Conservation (phyloP, 2,797 vertebrate species). For the Erethizon dorsatum region DNA sequence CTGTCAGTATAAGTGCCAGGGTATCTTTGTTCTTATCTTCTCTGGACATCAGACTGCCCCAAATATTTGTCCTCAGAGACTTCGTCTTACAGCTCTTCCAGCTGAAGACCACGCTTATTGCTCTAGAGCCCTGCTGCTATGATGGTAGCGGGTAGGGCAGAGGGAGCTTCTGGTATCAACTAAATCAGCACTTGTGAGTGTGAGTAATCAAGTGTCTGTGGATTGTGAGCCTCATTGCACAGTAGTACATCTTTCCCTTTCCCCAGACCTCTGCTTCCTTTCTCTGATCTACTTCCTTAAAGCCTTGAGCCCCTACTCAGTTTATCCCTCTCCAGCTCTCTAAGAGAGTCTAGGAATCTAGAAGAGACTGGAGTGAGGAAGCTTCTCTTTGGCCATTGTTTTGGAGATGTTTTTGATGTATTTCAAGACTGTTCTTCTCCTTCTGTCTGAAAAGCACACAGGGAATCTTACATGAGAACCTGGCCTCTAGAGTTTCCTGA, state of each 20-base stretch:
- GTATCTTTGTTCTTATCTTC: not conserved
- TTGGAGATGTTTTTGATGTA: not conserved
- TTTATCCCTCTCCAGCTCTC: not conserved
- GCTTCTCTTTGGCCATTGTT: not conserved
- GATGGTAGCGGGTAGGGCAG: too few species aligned
- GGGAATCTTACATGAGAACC: not conserved
- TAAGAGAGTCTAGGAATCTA: not conserved
- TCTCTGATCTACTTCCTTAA: not conserved
- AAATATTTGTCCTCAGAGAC: not conserved
- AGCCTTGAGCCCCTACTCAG: not conserved
- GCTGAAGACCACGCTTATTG: not conserved
- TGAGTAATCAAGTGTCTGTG: not conserved
- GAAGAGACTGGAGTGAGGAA: not conserved
- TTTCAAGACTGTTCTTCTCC: not conserved
- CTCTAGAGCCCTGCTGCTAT: not conserved
- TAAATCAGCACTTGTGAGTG: not conserved
- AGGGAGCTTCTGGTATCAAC: not conserved
- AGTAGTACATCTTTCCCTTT: not conserved
- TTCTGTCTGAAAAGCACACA: not conserved
- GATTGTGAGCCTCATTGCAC: not conserved
- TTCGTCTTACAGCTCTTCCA: not conserved
- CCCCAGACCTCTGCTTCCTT: not conserved
- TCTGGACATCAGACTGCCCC: not conserved
- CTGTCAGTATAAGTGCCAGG: not conserved
- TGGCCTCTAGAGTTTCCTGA: not conserved